Evolutionary conservation across 2,888 invertebrate species (phyloP).

Genomic region (Orthonevra nobilis): DNA sequence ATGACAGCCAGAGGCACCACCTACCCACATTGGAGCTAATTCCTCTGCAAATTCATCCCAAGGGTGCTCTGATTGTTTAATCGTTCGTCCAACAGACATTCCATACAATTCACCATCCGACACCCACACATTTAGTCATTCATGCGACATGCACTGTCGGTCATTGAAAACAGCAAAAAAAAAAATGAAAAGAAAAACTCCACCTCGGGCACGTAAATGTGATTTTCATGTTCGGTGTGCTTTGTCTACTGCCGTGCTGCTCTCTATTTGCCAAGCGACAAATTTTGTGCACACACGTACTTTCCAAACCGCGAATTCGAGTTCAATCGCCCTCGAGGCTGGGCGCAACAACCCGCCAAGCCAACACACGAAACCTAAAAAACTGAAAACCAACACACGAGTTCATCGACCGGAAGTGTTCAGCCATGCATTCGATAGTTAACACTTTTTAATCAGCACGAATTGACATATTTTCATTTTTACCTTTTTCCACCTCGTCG

Average conservation of each 20-base stretch:
- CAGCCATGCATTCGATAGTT: slow-evolving; percentile 66
- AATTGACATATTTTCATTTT: slow-evolving; percentile 41
- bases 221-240: slow-evolving; percentile 56
- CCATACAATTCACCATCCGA: not conserved
- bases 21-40: slow-evolving; percentile 32
- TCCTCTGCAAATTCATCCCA: slow-evolving; percentile 31
- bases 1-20: not conserved
- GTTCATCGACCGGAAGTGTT: slow-evolving; percentile 69
- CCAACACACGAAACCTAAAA: slow-evolving; percentile 8
- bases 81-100: slow-evolving; percentile 38
- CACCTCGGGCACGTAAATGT: slow-evolving; percentile 45
- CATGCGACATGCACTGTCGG: slow-evolving; percentile 50
- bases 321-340: slow-evolving; percentile 55
- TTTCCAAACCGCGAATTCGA: slow-evolving; percentile 46
- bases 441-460: slow-evolving; percentile 49
- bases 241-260: not conserved
- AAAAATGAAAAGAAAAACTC: no score
- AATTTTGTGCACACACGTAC: slow-evolving; percentile 29
- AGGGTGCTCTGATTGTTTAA: slow-evolving; percentile 63
- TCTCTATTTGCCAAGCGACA: slow-evolving; percentile 20
- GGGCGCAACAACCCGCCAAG: not conserved
- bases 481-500: slow-evolving; percentile 1
- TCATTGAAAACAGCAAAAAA: slow-evolving; percentile 29
- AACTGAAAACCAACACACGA: slow-evolving; percentile 26
- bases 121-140: slow-evolving; percentile 21